A percentile compares a stretch with the other conserved stretches of the same genome.
These are phyloP conservation scores for Hoplias malabaricus DNA, from an alignment of 2,113 vertebrate species.

Conservation along the genomic window DNA sequence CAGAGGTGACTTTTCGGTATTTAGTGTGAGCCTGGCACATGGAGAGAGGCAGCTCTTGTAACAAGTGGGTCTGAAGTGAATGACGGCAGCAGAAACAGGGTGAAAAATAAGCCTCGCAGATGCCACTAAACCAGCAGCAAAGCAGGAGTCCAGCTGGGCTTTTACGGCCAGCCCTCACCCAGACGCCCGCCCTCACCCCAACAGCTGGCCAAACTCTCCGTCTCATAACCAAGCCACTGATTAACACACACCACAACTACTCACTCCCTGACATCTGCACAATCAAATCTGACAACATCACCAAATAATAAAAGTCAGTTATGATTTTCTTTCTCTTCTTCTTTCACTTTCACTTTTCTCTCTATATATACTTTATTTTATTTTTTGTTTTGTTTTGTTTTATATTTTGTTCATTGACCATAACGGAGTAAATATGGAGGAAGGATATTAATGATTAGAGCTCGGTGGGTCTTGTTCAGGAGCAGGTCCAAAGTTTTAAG, in stretches of 20 bases:
- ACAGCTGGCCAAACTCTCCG: slow-evolving; percentile 61
- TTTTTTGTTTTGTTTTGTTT: too few species aligned
- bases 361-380: too few species aligned
- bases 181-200: slow-evolving; percentile 64
- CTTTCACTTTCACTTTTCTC: too few species aligned
- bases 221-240: slow-evolving; percentile 40
- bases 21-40: slow-evolving; percentile 42
- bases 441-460: too few species aligned
- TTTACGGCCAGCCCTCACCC: slow-evolving; percentile 54
- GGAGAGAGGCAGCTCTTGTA: slow-evolving; percentile 44
- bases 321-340: slow-evolving; percentile 49
- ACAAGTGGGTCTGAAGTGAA: slow-evolving; percentile 51
- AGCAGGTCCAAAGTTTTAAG: too few species aligned
- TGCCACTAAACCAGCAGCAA: slow-evolving; percentile 53
- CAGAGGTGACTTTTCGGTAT: slow-evolving; percentile 38
- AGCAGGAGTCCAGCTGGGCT: slow-evolving; percentile 53
- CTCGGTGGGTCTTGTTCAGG: too few species aligned
- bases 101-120: slow-evolving; percentile 49
- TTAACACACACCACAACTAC: slow-evolving; percentile 63
- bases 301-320: slow-evolving; percentile 61
- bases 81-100: slow-evolving; percentile 45
- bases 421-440: too few species aligned
- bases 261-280: slow-evolving; percentile 62
- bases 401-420: too few species aligned
- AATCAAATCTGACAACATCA: slow-evolving; percentile 67